Conservation (phyloP, 2,888 invertebrate species). For the Latheticus oryzae region DNA sequence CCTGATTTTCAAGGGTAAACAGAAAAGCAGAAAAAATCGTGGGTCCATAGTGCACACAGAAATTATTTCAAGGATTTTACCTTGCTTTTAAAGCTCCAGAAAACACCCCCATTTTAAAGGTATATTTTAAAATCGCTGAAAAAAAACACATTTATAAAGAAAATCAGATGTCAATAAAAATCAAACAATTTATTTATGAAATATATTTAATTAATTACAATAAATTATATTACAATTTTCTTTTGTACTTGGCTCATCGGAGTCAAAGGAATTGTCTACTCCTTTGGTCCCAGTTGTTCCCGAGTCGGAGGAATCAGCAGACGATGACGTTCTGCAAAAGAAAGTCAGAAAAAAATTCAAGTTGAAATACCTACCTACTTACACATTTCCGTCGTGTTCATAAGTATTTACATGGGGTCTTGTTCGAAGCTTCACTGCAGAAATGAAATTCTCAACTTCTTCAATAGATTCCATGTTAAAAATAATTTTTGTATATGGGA, state of each 20-base stretch:
- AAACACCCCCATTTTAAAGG: not conserved
- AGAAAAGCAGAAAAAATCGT: too few species aligned
- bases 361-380: too few species aligned
- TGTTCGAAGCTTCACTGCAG: not conserved
- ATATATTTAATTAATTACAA: constrained; percentile 3
- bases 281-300: constrained; percentile 8
- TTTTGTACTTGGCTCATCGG: constrained; percentile 1
- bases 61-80: too few species aligned
- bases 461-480: not conserved
- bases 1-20: not conserved
- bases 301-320: constrained; percentile 1
- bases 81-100: too few species aligned
- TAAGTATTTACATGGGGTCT: constrained; percentile 2
- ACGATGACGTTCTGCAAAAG: constrained; percentile 8
- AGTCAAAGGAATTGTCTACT: constrained; percentile 6
- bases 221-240: constrained; percentile 5
- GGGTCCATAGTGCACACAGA: too few species aligned
- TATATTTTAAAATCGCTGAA: not conserved
- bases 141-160: not conserved
- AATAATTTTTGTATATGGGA: constrained; percentile 5
- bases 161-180: not conserved
- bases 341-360: constrained; percentile 4
- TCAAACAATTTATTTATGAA: too few species aligned
- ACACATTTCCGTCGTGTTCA: constrained; percentile 2
- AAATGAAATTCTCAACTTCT: constrained; percentile 4